A percentile compares a stretch with the other conserved stretches of the same genome.
Evolutionary conservation across 2,797 vertebrate species (phyloP).

Genomic region (Melanotaenia pygmaea): DNA sequence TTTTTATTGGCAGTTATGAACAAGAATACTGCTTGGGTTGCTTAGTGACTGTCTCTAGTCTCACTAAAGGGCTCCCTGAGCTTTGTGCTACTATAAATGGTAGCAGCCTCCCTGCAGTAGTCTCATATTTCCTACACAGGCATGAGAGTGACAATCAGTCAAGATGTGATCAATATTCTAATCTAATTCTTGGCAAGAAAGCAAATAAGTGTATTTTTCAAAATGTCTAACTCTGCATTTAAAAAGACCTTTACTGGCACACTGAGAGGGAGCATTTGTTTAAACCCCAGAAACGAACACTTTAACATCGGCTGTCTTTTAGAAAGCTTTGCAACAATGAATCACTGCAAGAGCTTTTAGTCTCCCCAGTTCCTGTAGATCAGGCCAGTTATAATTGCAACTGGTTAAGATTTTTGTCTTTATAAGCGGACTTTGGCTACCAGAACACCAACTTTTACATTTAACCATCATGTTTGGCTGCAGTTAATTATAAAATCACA

Average conservation of each 20-base stretch:
- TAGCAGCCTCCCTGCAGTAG: background rate
- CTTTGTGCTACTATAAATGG: background rate
- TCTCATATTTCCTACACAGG: background rate
- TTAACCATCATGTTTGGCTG: too few relatives aligned
- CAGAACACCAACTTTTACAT: background rate
- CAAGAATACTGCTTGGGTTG: background rate
- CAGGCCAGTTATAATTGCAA: background rate
- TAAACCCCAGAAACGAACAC: background rate
- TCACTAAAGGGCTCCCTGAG: background rate
- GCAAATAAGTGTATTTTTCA: background rate
- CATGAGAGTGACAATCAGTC: background rate
- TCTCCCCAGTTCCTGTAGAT: background rate
- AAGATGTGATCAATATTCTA: constrained; percentile 1
- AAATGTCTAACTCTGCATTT: background rate
- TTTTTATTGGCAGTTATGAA: background rate
- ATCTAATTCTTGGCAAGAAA: constrained; percentile 5
- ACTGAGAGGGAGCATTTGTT: background rate
- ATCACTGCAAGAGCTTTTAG: background rate
- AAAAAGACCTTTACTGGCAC: background rate
- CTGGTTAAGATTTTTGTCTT: background rate
- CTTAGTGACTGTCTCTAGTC: background rate
- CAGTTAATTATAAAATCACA: background rate
- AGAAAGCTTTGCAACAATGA: background rate
- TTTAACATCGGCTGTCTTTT: background rate
- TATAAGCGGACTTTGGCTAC: background rate